Conservation (phyloP, 2,797 vertebrate species). For the Oreonectes daqikongensis region DNA sequence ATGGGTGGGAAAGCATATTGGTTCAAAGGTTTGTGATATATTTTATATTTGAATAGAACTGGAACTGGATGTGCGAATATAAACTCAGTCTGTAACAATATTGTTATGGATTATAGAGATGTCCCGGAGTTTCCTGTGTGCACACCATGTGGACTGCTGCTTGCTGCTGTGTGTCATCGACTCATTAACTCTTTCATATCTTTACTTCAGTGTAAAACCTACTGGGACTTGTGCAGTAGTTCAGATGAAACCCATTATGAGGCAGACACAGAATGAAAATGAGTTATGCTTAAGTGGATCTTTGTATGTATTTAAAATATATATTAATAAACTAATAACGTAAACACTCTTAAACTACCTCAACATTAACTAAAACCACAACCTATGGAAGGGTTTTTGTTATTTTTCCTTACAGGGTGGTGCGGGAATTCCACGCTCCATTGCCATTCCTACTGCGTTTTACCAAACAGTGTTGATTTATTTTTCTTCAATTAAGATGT, state of each 20-base stretch:
- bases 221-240: background rate
- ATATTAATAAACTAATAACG: no score
- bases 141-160: background rate
- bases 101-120: background rate
- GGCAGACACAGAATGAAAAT: background rate
- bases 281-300: background rate
- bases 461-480: slow-evolving; percentile 52
- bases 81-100: background rate
- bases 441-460: background rate
- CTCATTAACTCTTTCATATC: background rate
- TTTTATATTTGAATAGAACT: background rate
- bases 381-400: background rate
- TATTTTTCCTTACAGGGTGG: background rate
- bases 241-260: background rate
- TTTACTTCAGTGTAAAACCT: background rate
- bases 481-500: slow-evolving; percentile 58
- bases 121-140: background rate
- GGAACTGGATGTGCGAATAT: background rate
- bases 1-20: background rate
- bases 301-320: background rate
- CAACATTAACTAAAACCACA: no score
- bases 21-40: background rate
- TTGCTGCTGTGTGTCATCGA: background rate
- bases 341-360: no score
- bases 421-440: background rate